Evolutionary conservation across 2,113 vertebrate genomes (phyloP).

Genomic region (Aptenodytes forsteri): DNA sequence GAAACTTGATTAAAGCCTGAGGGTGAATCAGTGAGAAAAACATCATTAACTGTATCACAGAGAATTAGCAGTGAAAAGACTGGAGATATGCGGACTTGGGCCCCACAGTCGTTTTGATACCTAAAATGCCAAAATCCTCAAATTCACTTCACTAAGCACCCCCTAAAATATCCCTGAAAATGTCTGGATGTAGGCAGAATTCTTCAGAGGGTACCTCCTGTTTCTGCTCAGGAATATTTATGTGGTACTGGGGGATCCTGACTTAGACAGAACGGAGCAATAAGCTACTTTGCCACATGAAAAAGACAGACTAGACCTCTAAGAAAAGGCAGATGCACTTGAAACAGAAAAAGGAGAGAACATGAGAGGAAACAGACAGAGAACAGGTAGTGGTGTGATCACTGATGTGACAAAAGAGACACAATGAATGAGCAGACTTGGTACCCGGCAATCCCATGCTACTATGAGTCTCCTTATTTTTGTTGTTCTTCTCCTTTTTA

Average conservation of each 20-base stretch:
- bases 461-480: slow-evolving; percentile 85
- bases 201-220: neutral
- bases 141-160: neutral
- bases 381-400: neutral
- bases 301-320: neutral
- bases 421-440: neutral
- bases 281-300: neutral
- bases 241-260: neutral
- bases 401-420: neutral
- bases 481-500: slow-evolving; percentile 97
- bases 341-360: neutral
- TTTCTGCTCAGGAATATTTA: neutral
- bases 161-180: neutral
- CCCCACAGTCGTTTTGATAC: neutral
- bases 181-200: neutral
- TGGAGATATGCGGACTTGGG: slow-evolving; percentile 40
- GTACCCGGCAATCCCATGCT: slow-evolving; percentile 87
- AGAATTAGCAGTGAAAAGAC: slow-evolving; percentile 22
- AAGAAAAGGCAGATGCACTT: neutral
- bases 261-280: neutral
- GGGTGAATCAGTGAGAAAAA: slow-evolving; percentile 43
- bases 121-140: neutral
- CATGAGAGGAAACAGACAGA: neutral
- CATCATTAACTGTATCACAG: neutral
- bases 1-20: slow-evolving; percentile 49